These are phyloP conservation scores for Antennarius striatus DNA, from an alignment of 2,113 vertebrate species.

Conservation along the genomic window DNA sequence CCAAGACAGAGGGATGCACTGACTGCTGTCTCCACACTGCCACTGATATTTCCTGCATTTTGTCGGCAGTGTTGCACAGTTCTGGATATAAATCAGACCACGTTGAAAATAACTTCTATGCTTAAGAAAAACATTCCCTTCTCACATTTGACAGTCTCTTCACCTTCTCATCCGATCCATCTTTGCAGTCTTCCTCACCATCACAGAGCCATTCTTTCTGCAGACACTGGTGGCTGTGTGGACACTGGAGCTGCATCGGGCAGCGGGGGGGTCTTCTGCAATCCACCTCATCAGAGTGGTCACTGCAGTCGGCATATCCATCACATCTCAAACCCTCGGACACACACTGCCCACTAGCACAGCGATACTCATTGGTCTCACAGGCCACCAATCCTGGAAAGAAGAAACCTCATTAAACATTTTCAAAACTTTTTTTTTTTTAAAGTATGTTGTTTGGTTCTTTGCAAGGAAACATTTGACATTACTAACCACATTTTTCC, in stretches of 20 bases:
- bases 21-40: slow-evolving; percentile 73
- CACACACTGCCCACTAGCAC: slow-evolving; percentile 85
- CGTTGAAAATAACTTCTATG: not conserved
- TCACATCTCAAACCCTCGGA: slow-evolving; percentile 83
- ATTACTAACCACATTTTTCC: slow-evolving; percentile 74
- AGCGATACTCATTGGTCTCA: slow-evolving; percentile 69
- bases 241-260: slow-evolving; percentile 73
- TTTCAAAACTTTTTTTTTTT: not conserved
- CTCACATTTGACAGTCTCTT: too few species aligned
- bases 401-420: not conserved
- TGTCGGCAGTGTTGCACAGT: slow-evolving; percentile 58
- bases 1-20: slow-evolving; percentile 86
- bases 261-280: slow-evolving; percentile 80
- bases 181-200: slow-evolving; percentile 83
- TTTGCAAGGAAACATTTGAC: not conserved
- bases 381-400: slow-evolving; percentile 76
- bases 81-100: slow-evolving; percentile 60
- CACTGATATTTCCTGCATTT: slow-evolving; percentile 81
- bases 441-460: not conserved
- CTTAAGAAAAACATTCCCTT: not conserved
- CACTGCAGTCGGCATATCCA: slow-evolving; percentile 84
- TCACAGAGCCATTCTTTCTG: slow-evolving; percentile 88
- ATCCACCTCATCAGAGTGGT: slow-evolving; percentile 85
- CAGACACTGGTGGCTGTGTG: slow-evolving; percentile 82
- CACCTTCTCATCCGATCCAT: slow-evolving; percentile 87